Evolutionary conservation across 2,888 invertebrate genomes (phyloP), one percentile per base, ranked within the genome.

Genomic region (Phlogophora meticulosa): DNA sequence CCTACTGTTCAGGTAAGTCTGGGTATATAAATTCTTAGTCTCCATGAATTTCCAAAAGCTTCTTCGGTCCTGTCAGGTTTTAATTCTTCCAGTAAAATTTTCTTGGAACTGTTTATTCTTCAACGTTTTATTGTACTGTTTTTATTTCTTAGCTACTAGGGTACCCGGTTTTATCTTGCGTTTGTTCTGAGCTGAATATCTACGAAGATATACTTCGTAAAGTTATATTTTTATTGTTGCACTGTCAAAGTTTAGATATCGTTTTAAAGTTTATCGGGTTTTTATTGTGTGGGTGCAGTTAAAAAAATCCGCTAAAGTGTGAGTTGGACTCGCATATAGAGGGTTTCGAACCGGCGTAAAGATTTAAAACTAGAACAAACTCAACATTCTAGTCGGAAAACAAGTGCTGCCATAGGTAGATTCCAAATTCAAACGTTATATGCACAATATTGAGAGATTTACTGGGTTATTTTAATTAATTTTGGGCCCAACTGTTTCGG

Each of bases 11-110:
- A 88, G 87, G 87, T 88, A 76, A 81, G 80, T 69, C 69, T 86
- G 5, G 28, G 28, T 28, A 83, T 86, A 90, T 88, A 88, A 89
- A 89, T 88, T 87, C 86, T 81, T 76, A 82, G 80, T 79, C 68
- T 63, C 63, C 61, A 57, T 73, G 67, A 79, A 79, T 82, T 80
- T 80, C 28, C 68, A 36, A 36, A 65, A 79, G 70, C 81, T 76
- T 83, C 81, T 86, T 82, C 74, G 71, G 75, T 75, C 58, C 64
- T 73, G 68, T 80, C 82, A 82, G 84, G 62, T 84, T 81, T 87
- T 82, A 81, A 82, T 79, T 78, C 70, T 64, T 53, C 17, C 28
- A 63, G 66, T 71, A 76, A 73, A 78, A 79, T 77, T 73, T 75
- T 73, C 68, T 59, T 10, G 17, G 61, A 68, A n/a, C 40, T 68